phyloP scores from a whole-genome alignment of 2,797 vertebrate species.

The Spinus pinus region DNA sequence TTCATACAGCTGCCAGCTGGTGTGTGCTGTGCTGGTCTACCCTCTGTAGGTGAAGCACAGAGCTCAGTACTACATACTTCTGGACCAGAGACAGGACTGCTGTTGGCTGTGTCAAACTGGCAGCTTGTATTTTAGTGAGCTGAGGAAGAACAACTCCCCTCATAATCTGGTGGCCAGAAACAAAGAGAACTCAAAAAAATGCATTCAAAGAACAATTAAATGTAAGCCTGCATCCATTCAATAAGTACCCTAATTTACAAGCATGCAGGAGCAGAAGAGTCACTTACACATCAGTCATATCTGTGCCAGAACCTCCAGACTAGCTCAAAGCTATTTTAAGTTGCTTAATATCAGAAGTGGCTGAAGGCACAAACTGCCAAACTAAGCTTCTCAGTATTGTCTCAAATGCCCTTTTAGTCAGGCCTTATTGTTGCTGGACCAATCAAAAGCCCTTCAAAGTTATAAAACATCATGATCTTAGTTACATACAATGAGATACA shows the following conservation, averaged over 20 bases:
- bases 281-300: not conserved
- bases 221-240: not conserved
- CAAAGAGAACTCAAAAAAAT: not conserved
- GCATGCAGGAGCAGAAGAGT: not conserved
- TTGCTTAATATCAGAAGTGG: not conserved
- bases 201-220: not conserved
- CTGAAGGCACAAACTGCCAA: not conserved
- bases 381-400: not conserved
- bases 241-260: not conserved
- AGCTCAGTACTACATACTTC: not conserved
- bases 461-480: not conserved
- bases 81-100: not conserved
- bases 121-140: not conserved
- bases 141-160: not conserved
- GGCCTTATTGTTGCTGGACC: not conserved
- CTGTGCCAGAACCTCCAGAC: not conserved
- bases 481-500: not conserved
- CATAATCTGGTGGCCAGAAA: not conserved
- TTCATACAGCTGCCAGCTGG: not conserved
- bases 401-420: not conserved
- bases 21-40: not conserved
- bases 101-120: not conserved
- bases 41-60: not conserved
- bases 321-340: constrained; percentile 2
- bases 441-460: not conserved